phyloP scores from a whole-genome alignment of 2,113 vertebrate genomes.

The Taxidea taxus region DNA sequence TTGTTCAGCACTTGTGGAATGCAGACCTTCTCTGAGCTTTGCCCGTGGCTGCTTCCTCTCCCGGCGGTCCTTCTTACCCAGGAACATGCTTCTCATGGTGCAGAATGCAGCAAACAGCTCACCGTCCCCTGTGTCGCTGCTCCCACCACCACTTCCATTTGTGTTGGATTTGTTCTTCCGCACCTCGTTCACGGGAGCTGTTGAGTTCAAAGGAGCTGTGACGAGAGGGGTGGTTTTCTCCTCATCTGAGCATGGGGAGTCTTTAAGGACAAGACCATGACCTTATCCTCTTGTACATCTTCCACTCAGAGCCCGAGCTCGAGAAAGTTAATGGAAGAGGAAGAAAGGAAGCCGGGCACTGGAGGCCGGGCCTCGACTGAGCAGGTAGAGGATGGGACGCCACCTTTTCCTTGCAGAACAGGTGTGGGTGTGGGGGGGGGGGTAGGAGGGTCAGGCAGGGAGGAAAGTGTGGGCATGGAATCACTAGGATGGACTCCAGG shows the following conservation, averaged over 20 bases:
- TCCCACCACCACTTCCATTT: not conserved
- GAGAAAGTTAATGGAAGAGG: not conserved
- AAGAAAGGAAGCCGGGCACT: not conserved
- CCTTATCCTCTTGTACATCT: not conserved
- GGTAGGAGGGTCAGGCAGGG: not conserved
- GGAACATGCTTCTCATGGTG: not conserved
- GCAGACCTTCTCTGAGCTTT: not conserved
- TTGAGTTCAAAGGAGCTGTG: not conserved
- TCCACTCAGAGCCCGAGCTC: not conserved
- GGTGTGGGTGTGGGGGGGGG: not conserved
- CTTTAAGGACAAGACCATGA: not conserved
- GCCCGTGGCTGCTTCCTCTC: not conserved
- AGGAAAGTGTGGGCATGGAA: not conserved
- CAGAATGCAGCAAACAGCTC: not conserved
- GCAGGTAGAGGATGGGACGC: rapidly evolving
- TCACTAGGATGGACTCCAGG: not conserved
- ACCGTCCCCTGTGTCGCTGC: not conserved
- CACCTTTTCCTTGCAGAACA: not conserved
- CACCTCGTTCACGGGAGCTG: not conserved
- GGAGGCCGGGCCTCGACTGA: not conserved
- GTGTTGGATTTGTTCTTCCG: not conserved
- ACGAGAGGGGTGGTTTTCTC: not conserved
- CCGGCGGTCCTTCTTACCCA: not conserved
- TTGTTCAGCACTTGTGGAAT: not conserved
- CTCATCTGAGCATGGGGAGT: not conserved